Conservation (phyloP, 2,888 invertebrate species). For the Trissolcus japonicus region DNA sequence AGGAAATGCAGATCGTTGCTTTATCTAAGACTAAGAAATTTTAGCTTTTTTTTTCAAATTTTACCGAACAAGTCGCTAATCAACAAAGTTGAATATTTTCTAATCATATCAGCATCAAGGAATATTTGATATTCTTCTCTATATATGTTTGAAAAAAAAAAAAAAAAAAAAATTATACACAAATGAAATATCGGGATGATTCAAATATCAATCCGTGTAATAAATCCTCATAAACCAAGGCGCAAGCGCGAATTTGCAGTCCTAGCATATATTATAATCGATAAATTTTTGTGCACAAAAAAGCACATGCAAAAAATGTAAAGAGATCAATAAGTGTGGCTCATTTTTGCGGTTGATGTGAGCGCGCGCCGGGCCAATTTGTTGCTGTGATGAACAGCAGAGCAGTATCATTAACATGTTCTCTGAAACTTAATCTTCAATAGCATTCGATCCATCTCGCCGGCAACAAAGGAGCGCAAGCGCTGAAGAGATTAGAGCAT, state of each 20-base stretch:
- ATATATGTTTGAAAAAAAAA: no score
- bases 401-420: conserved; percentile 46
- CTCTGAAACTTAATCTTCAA: conserved; percentile 47
- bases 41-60: not conserved
- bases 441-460: conserved; percentile 52
- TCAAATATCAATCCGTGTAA: no score
- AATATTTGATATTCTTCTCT: no score
- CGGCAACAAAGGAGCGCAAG: conserved; percentile 55
- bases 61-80: not conserved
- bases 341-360: not conserved
- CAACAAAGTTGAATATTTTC: no score
- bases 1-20: conserved; percentile 28
- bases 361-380: not conserved
- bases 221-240: conserved; percentile 5
- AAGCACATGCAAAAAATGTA: not conserved
- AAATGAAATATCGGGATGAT: no score
- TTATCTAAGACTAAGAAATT: not conserved
- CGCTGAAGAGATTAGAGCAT: conserved; percentile 51
- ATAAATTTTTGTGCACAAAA: conserved; percentile 39
- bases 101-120: no score
- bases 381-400: not conserved
- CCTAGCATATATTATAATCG: conserved; percentile 41
- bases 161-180: no score
- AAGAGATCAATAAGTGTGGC: conserved; percentile 19
- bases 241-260: conserved; percentile 43